Conservation (phyloP, 2,113 vertebrate genomes). For the Panthera tigris region DNA sequence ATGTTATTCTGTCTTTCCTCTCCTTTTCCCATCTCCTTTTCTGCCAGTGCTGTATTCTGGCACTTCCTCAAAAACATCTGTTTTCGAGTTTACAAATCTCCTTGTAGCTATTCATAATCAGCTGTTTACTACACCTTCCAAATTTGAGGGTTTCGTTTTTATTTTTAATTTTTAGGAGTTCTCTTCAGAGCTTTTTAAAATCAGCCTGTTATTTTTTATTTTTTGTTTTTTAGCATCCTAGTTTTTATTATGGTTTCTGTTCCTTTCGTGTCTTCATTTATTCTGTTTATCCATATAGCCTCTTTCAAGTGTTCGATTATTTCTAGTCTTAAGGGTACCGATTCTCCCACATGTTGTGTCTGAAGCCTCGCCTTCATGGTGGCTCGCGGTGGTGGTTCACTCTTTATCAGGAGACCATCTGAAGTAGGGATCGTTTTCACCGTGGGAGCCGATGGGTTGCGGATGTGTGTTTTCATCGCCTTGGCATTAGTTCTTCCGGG, state of each 20-base stretch:
- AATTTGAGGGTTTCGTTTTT: neutral
- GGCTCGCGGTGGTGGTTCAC: neutral
- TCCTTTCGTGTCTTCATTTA: neutral
- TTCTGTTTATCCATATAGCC: neutral
- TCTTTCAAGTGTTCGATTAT: neutral
- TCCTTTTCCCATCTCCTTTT: neutral
- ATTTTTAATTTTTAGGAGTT: constrained; percentile 13
- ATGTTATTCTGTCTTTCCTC: neutral
- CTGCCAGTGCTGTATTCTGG: too few relatives aligned
- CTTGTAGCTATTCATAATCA: neutral
- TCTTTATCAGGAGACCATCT: neutral
- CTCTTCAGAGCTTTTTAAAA: neutral
- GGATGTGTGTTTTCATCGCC: fast-evolving
- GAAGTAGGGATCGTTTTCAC: neutral
- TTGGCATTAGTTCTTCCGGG: neutral
- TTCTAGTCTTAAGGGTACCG: neutral
- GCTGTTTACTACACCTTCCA: neutral
- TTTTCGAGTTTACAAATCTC: neutral
- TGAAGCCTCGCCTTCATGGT: neutral
- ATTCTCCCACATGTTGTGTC: neutral
- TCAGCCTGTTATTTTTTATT: neutral
- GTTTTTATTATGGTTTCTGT: neutral
- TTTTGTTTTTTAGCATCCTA: neutral
- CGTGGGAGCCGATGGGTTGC: neutral
- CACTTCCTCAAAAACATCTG: neutral